A percentile compares a stretch with the other conserved stretches of the same genome.
Evolutionary conservation across 2,113 vertebrate genomes (phyloP).

Genomic region (Ariopsis seemanni): DNA sequence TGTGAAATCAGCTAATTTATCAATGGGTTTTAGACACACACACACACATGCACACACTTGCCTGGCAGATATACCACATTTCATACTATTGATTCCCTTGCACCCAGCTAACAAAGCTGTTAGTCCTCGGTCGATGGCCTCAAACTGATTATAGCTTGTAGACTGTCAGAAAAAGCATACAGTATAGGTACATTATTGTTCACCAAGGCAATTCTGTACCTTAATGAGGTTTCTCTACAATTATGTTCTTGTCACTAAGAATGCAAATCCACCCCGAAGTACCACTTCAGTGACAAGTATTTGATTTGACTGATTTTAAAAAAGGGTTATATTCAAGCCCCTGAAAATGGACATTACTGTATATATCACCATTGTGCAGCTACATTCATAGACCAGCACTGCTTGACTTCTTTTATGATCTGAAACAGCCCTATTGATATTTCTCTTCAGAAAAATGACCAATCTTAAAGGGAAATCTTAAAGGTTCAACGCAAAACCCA

Average conservation of each 20-base stretch:
- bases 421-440: background rate
- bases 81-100: background rate
- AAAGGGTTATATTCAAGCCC: background rate
- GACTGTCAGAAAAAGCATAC: background rate
- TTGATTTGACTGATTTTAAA: background rate
- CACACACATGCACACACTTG: background rate
- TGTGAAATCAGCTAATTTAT: background rate
- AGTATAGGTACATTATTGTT: background rate
- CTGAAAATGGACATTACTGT: background rate
- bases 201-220: conserved; percentile 1
- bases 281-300: background rate
- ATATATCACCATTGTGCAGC: background rate
- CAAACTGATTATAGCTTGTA: conserved; percentile 21
- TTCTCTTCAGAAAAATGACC: background rate
- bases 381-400: background rate
- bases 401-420: background rate
- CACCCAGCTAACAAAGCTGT: conserved; percentile 4
- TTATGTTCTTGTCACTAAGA: background rate
- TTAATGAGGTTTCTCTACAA: background rate
- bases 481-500: background rate
- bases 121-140: background rate
- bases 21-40: background rate
- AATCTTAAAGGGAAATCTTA: background rate
- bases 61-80: background rate
- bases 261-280: background rate